A percentile compares a stretch with the other conserved stretches of the same genome.
Conservation (phyloP, 2,113 vertebrate genomes). For the Siphamia tubifer region DNA sequence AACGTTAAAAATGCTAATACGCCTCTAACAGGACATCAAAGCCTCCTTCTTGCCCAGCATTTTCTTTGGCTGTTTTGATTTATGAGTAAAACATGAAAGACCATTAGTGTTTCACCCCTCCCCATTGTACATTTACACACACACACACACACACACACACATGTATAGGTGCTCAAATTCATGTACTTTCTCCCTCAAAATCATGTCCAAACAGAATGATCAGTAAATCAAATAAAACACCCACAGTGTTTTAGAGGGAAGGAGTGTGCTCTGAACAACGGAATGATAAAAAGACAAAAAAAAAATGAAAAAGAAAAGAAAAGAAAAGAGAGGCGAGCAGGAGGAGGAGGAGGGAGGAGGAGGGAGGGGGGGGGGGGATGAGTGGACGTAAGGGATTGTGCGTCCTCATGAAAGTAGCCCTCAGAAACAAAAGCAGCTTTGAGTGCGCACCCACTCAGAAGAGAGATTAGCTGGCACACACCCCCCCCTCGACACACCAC, state of each 20-base stretch:
- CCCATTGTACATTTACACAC: neutral
- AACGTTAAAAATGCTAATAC: constrained; percentile 27
- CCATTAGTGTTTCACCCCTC: constrained; percentile 26
- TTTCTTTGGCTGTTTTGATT: constrained; percentile 6
- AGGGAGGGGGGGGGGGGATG: constrained; percentile 5
- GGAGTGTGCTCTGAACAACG: constrained; percentile 27
- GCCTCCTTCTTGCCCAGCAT: neutral
- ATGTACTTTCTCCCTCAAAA: neutral
- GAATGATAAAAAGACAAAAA: constrained; percentile 38
- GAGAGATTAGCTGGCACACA: constrained; percentile 68
- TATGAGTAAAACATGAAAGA: constrained; percentile 35
- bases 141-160: neutral
- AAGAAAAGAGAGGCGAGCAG: neutral
- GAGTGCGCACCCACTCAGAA: constrained; percentile 67
- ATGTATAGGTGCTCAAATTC: too few relatives aligned
- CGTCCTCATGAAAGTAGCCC: constrained; percentile 73
- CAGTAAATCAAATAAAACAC: constrained; percentile 58
- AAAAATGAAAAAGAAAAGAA: constrained; percentile 26
- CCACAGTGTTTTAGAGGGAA: constrained; percentile 27
- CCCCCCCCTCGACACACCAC: constrained; percentile 24
- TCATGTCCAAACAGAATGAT: constrained; percentile 55
- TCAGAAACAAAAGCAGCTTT: constrained; percentile 83
- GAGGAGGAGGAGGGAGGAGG: neutral
- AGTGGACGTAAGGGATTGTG: constrained; percentile 58
- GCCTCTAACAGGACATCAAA: constrained; percentile 50